Base-by-base conservation (phyloP, 2,113 vertebrate species). In the Brachypteracias leptosomus region DNA sequence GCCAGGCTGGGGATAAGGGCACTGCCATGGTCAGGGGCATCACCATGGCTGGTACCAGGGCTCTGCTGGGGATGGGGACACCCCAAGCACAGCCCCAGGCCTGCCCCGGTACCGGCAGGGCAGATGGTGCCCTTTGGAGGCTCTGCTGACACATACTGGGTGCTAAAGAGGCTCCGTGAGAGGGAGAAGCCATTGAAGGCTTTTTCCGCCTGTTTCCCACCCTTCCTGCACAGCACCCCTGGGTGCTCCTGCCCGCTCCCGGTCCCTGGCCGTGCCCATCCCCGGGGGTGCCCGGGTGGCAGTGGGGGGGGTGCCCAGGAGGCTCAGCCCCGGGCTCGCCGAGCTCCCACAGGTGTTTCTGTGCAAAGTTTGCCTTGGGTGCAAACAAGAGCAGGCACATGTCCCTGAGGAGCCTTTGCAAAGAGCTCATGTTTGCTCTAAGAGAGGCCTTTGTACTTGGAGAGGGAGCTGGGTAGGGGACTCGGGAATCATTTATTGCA, bases 401-500 rank as follows among this genome's bases (percentile, higher is more conserved):
- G 95, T 90, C 94, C 88, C 91, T 15, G 85, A 96, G 93, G 93
- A 95, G 92, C 77, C 94, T 96, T 89, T 84, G 92, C 96, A 90
- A 81, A 86, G 93, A 61, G 79, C 85, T 81, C 3, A 72, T 96
- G 96, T 96, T 97, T 96, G 96, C 92, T 93, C 90, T 90, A 4
- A 85, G 89, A 67, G 77, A 90, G 95, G 88, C 97, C 95, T 96
- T 97, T 96, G 96, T 94, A 96, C 95, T 94, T 85, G 94, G 87
- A 85, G 93, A 87, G 70, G 89, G 76, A 90, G 75, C n/a, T 19
- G 31, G 90, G 65, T 5, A 70, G 73, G 73, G 70, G 63, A 89
- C 61, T 40, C 0, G 4, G 80, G 65, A 85, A 12, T 66, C 94
- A 82, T 26, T 54, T 75, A 11, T 42, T 40, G 90, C 66, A 6